phyloP scores from a whole-genome alignment of 2,888 invertebrate genomes.

The Orthosia gracilis region DNA sequence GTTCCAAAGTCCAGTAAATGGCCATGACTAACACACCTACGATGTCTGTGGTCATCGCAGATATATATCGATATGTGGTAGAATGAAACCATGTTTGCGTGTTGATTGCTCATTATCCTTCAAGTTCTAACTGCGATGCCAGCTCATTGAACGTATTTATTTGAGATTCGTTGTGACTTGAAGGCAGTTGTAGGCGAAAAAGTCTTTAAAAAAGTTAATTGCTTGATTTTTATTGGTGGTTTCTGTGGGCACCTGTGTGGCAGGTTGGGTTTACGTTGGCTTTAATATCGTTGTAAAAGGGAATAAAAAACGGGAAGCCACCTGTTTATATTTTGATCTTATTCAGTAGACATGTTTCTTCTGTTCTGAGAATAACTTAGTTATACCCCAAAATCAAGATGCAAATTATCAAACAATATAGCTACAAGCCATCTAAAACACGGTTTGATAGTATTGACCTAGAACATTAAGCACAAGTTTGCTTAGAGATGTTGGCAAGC shows the following conservation, averaged over 20 bases:
- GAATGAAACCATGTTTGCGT: conserved; percentile 51
- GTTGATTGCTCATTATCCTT: conserved; percentile 60
- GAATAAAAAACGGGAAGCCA: conserved; percentile 3
- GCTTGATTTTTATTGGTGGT: conserved; percentile 1
- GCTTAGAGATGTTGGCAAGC: conserved; percentile 25
- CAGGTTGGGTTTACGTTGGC: conserved; percentile 21
- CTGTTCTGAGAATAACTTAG: background rate
- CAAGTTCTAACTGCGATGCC: conserved; percentile 32
- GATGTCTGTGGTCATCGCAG: conserved; percentile 55
- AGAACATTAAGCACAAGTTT: conserved; percentile 33
- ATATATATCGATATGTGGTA: conserved; percentile 44
- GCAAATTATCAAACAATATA: background rate
- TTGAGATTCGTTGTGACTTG: conserved; percentile 10
- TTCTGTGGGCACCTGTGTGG: conserved; percentile 15
- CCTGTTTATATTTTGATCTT: conserved; percentile 2
- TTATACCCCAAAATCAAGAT: background rate
- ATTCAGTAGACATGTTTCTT: background rate
- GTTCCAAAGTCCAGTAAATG: conserved; percentile 44
- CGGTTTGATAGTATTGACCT: conserved; percentile 40
- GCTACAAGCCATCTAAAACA: background rate
- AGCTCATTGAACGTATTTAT: conserved; percentile 24
- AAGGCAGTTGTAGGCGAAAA: background rate
- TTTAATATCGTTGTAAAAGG: background rate
- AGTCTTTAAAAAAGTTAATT: background rate
- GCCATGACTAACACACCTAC: conserved; percentile 58